Base-by-base conservation (phyloP, 2,888 invertebrate genomes). In the Allygus modestus region DNA sequence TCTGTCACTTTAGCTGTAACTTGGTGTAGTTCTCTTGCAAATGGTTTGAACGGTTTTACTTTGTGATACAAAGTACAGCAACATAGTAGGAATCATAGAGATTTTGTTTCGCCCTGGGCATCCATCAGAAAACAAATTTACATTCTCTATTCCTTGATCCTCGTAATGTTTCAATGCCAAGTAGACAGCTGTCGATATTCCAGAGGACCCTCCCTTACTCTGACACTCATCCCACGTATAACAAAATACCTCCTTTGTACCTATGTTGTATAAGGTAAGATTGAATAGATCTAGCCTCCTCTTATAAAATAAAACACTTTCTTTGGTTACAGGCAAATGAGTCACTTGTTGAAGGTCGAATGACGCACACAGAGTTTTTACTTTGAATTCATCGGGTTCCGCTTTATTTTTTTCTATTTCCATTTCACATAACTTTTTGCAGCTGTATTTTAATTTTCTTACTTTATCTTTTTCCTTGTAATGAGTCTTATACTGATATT, bases 71-170 rank as follows among this genome's bases (percentile, higher is more conserved):
- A 82, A 82, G 20, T 61, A 82, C 9, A 82, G n/a, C 2, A 82
- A 37, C 82, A 82, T 37, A 2, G 82, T 26, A 1, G 82, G 61
- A 17, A 82, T 20, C 11, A 82, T 82, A 5, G 31, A 61, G 20
- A 28, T 65, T 37, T 58, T 82, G 28, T 82, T 82, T 12, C 69
- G 82, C 2, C 82, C 82, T 2, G 61, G 41, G 41, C 82, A 82
- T 31, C 82, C 82, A 23, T 82, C 65, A 20, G 37, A 58, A 37
- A 82, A 82, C 65, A 82, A 82, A 37, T 7, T 41, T 46, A 75
- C 75, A 75, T 11, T 75, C 17, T 41, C 5, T 15, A 75, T 20
- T 7, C 69, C 69, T 17, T 31, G 26, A 9, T 69, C 31, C 2
- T 69, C 69, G n/a, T 33, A 69, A 69, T 31, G 69, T 0, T 33